phyloP scores from a whole-genome alignment of 1,140 invertebrate genomes.

The Drosophila watanabei region DNA sequence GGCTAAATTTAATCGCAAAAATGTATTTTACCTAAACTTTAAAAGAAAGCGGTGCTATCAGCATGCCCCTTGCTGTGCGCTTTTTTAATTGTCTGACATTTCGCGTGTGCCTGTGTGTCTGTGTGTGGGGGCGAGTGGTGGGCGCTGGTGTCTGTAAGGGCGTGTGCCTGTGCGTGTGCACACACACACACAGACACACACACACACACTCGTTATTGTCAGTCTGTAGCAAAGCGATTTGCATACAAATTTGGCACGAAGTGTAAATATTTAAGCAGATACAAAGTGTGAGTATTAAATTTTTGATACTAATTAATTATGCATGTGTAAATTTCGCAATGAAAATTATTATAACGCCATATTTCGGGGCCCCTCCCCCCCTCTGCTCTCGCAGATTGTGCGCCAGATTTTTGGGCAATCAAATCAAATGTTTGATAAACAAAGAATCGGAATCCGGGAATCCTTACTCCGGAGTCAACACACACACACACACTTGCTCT shows the following conservation, averaged over 20 bases:
- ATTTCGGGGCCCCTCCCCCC: conserved; percentile 42
- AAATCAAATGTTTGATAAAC: conserved; percentile 60
- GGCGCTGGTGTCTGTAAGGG: conserved; percentile 26
- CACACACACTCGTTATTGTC: conserved; percentile 65
- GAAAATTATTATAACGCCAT: conserved; percentile 84
- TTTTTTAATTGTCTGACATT: conserved; percentile 80
- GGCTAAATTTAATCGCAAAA: neutral
- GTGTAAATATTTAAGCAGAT: conserved; percentile 85
- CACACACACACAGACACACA: neutral
- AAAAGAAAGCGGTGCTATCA: neutral
- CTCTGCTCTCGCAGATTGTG: neutral
- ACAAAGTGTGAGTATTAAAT: conserved; percentile 84
- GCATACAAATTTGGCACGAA: conserved; percentile 85
- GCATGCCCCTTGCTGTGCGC: conserved; percentile 37
- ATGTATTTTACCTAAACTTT: neutral
- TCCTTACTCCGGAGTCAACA: neutral
- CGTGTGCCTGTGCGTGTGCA: conserved; percentile 10
- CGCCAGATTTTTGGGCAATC: conserved; percentile 34
- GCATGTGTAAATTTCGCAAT: conserved; percentile 84
- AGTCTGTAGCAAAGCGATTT: conserved; percentile 84
- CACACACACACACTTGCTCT: neutral
- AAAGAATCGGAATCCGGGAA: conserved; percentile 32
- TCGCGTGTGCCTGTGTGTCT: conserved; percentile 43
- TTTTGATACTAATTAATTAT: conserved; percentile 85
- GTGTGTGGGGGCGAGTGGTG: conserved; percentile 23